Base-by-base conservation (phyloP, 2,888 invertebrate genomes). In the Noctua comes region DNA sequence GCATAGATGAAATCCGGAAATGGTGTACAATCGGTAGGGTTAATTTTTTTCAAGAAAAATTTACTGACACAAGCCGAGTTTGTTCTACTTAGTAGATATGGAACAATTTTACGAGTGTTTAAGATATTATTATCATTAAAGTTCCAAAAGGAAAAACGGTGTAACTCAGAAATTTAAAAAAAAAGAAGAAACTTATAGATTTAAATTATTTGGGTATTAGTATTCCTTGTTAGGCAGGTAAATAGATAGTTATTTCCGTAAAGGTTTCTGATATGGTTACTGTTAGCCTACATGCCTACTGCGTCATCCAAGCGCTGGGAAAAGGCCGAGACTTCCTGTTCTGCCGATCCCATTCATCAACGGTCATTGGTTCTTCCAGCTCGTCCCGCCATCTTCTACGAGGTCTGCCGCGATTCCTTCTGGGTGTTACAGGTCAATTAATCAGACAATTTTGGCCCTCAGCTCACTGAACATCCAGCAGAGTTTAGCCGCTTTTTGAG, bases 121-220 rank as follows among this genome's bases (percentile, higher is more conserved):
- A 65, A 54, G 27, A 65, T 64, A 57, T 27, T 27, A 16, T 7
- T 27, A 43, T 27, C 69, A 18, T 80, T 66, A 66, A 66, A n/a
- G 57, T 36, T 27, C 2, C 11, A 13, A 46, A 31, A 4, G 11
- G 21, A 66, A 69, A 64, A 78, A 18, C 13, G 65, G 57, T 43
- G 36, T 83, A 80, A 80, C 78, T 70, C 65, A 16, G 6, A 82
- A 76, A 76, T 18, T 68, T 2, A 43, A 13, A 16, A 76, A 3
- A 43, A 13, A 16, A 76, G 31, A 51, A 65, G n/a, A 13, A 40
- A 16, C 0, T 46, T n/a, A 27, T 27, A 6, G 11, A 3, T 54
- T 40, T 7, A 0, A 27, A n/a, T 46, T 24, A 31, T 31, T 24
- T 48, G 2, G 10, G 11, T 16, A 2, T 24, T 16, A 31, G 18